These are phyloP conservation scores for Carassius carassius DNA, from an alignment of 2,113 vertebrate genomes.

Conservation along the genomic window DNA sequence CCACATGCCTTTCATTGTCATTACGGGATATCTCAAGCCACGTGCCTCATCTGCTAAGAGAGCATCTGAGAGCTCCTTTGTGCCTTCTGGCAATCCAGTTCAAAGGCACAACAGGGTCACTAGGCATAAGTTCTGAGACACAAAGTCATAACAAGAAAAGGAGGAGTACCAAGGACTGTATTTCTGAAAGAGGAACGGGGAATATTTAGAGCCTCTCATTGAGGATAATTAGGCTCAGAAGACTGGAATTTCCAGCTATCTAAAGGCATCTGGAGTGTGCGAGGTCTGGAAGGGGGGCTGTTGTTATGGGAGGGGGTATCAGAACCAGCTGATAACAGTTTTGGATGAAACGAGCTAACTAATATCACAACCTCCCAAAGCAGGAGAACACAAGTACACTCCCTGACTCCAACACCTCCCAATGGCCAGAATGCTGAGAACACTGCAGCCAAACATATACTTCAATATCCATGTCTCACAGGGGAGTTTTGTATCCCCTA, in stretches of 20 bases:
- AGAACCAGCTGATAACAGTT: conserved; percentile 65
- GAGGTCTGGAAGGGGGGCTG: conserved; percentile 50
- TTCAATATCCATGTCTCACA: conserved; percentile 63
- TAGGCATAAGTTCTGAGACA: conserved; percentile 50
- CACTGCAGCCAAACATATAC: conserved; percentile 57
- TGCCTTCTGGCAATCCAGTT: conserved; percentile 40
- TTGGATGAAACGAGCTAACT: conserved; percentile 55
- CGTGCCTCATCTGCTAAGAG: conserved; percentile 31
- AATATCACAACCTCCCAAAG: conserved; percentile 54
- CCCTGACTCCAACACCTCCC: conserved; percentile 61
- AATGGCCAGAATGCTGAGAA: conserved; percentile 47
- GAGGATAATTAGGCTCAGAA: conserved; percentile 73
- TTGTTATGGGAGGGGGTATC: conserved; percentile 53
- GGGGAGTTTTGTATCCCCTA: conserved; percentile 65
- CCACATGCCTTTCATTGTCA: conserved; percentile 28
- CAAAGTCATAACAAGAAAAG: conserved; percentile 7
- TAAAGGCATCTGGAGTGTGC: conserved; percentile 57
- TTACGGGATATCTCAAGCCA: conserved; percentile 39
- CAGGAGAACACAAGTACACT: conserved; percentile 36
- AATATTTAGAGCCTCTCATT: conserved; percentile 72
- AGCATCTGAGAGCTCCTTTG: conserved; percentile 38
- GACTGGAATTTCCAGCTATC: conserved; percentile 75
- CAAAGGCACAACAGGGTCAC: conserved; percentile 47
- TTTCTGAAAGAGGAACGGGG: conserved; percentile 58
- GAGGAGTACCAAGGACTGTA: conserved; percentile 26